Percentiles rank a stretch among this genome's conserved stretches.
Conservation (phyloP, 1,140 invertebrate genomes). For the Drosophila micromelanica region DNA sequence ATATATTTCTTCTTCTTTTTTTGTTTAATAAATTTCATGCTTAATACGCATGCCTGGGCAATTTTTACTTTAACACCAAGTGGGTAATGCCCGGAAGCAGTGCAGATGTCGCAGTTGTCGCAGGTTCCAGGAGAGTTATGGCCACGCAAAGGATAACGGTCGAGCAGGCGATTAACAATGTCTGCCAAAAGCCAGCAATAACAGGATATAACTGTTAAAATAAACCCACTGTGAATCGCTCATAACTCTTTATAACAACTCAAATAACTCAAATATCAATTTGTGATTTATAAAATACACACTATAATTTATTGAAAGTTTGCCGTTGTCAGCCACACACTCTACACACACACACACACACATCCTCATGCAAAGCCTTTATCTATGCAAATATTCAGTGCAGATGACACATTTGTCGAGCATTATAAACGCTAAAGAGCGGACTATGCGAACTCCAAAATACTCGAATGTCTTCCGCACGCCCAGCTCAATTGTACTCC, state of each 20-base stretch:
- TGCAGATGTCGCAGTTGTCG: constrained; percentile 68
- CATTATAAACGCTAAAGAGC: constrained; percentile 56
- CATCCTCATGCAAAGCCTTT: no score
- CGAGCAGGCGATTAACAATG: not conserved
- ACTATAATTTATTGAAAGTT: no score
- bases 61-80: constrained; percentile 81
- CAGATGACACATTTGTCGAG: constrained; percentile 68
- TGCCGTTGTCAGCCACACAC: no score
- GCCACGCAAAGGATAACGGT: constrained; percentile 41
- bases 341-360: no score
- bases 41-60: constrained; percentile 78
- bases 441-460: constrained; percentile 1
- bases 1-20: constrained; percentile 25
- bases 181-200: constrained; percentile 10
- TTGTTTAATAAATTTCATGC: constrained; percentile 74
- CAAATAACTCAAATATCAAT: no score
- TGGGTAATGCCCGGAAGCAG: constrained; percentile 77
- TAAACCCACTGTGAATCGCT: constrained; percentile 11
- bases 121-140: constrained; percentile 58
- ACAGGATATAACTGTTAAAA: constrained; percentile 9
- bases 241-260: no score
- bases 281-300: no score
- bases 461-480: constrained; percentile 65
- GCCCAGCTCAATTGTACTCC: constrained; percentile 62
- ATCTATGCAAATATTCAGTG: constrained; percentile 64